Conservation (phyloP, 2,888 invertebrate genomes). For the Sinopyrophorus schimmeli region DNA sequence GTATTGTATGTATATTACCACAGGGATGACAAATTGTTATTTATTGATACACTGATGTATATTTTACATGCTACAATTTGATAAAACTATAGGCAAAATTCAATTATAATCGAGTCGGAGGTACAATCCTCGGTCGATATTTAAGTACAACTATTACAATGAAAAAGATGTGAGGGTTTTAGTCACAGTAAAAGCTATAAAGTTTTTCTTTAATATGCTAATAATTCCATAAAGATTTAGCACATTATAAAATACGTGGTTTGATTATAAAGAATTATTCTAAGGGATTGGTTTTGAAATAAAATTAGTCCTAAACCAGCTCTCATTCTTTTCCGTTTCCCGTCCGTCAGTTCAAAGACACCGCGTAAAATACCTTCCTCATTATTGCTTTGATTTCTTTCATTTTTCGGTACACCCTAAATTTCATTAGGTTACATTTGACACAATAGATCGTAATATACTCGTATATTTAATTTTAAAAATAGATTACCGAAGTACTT, state of each 20-base stretch:
- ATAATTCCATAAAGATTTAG: slow-evolving; percentile 3
- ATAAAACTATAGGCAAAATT: slow-evolving; percentile 13
- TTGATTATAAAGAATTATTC: slow-evolving; percentile 1
- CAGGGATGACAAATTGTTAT: slow-evolving; percentile 23
- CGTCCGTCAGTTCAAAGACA: too few species aligned
- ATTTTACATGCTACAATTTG: slow-evolving; percentile 10
- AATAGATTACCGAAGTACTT: slow-evolving; percentile 21
- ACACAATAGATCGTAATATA: slow-evolving; percentile 31
- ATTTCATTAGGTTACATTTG: slow-evolving; percentile 22
- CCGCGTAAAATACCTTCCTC: too few species aligned
- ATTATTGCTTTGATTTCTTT: slow-evolving; percentile 24
- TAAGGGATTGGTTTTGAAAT: too few species aligned
- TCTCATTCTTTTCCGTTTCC: too few species aligned
- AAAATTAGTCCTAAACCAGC: too few species aligned
- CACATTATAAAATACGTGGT: slow-evolving; percentile 14
- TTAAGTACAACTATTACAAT: too few species aligned
- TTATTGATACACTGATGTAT: slow-evolving; percentile 11
- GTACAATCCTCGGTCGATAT: too few species aligned
- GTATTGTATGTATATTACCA: slow-evolving; percentile 23
- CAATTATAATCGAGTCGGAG: too few species aligned
- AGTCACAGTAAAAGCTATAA: slow-evolving; percentile 2
- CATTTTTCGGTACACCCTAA: slow-evolving; percentile 17
- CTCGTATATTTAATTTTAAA: slow-evolving; percentile 27
- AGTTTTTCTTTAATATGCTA: not conserved
- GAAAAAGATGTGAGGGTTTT: slow-evolving; percentile 8